Percentiles rank a stretch among this genome's conserved stretches.
phyloP scores from a whole-genome alignment of 2,888 invertebrate genomes.

The Trissolcus brochymenae region DNA sequence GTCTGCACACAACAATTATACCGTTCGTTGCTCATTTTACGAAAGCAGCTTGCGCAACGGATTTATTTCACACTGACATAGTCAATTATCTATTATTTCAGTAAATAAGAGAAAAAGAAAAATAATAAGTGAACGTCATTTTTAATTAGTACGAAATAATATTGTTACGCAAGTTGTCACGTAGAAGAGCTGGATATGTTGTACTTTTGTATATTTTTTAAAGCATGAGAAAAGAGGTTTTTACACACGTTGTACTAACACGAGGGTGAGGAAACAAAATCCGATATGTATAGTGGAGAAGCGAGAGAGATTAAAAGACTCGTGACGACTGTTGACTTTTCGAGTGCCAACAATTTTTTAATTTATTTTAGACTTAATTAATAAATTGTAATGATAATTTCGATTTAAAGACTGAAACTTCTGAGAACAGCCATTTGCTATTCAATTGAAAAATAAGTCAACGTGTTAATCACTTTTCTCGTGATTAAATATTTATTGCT shows the following conservation, averaged over 20 bases:
- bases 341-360: conserved; percentile 31
- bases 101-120: too few relatives aligned
- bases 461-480: conserved; percentile 39
- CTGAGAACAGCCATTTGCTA: too few relatives aligned
- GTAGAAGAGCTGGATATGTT: conserved; percentile 32
- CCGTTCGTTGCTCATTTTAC: conserved; percentile 55
- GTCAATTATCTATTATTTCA: conserved; percentile 5
- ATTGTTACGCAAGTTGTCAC: conserved; percentile 43
- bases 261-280: conserved; percentile 14
- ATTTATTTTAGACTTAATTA: not conserved
- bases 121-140: too few relatives aligned
- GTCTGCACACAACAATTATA: conserved; percentile 59
- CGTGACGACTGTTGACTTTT: conserved; percentile 21
- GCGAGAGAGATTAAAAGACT: conserved; percentile 18
- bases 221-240: conserved; percentile 54
- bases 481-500: conserved; percentile 49
- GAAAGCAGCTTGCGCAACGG: conserved; percentile 47
- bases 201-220: conserved; percentile 18
- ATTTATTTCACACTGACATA: too few relatives aligned
- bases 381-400: not conserved
- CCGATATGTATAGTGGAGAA: not conserved
- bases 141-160: not conserved
- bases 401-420: not conserved
- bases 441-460: conserved; percentile 20
- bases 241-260: conserved; percentile 48